phyloP scores from a whole-genome alignment of 1,140 invertebrate species.

The Drosophila grimshawi region DNA sequence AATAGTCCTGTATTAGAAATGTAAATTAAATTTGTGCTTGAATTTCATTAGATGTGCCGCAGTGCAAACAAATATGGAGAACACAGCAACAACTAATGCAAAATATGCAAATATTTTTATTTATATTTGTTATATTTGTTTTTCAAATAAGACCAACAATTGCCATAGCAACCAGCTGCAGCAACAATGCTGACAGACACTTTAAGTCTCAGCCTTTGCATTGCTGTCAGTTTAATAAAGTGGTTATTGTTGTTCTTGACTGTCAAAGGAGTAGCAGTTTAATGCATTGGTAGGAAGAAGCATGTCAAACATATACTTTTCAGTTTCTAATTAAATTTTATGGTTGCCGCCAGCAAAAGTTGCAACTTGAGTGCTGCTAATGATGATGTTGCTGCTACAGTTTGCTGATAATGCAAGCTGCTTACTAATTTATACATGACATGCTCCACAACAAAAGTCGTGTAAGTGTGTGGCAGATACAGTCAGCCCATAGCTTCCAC shows the following conservation, averaged over 20 bases:
- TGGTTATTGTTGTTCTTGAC: slow-evolving; percentile 50
- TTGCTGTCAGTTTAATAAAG: slow-evolving; percentile 65
- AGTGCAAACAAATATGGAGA: slow-evolving; percentile 60
- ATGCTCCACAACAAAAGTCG: slow-evolving; percentile 51
- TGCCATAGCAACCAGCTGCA: slow-evolving; percentile 18
- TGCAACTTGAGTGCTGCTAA: slow-evolving; percentile 47
- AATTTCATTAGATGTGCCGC: slow-evolving; percentile 62
- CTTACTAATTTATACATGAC: slow-evolving; percentile 75
- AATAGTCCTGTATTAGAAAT: background rate
- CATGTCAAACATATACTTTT: slow-evolving; percentile 19
- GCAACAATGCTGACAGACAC: slow-evolving; percentile 16
- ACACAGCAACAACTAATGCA: slow-evolving; percentile 11
- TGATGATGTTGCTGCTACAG: slow-evolving; percentile 37
- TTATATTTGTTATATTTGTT: slow-evolving; percentile 40
- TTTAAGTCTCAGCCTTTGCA: slow-evolving; percentile 32
- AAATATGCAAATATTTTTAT: slow-evolving; percentile 51
- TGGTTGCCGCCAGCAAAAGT: slow-evolving; percentile 60
- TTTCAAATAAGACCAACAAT: slow-evolving; percentile 77
- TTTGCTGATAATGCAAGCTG: slow-evolving; percentile 42
- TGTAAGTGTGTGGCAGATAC: background rate
- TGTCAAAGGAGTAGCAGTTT: slow-evolving; percentile 52
- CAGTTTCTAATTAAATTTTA: slow-evolving; percentile 77
- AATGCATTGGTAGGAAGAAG: slow-evolving; percentile 49
- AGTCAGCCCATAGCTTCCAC: slow-evolving; percentile 5
- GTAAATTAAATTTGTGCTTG: slow-evolving; percentile 35